Percentiles rank a stretch among this genome's conserved stretches.
Conservation (phyloP, 2,113 vertebrate species). For the Merops nubicus region DNA sequence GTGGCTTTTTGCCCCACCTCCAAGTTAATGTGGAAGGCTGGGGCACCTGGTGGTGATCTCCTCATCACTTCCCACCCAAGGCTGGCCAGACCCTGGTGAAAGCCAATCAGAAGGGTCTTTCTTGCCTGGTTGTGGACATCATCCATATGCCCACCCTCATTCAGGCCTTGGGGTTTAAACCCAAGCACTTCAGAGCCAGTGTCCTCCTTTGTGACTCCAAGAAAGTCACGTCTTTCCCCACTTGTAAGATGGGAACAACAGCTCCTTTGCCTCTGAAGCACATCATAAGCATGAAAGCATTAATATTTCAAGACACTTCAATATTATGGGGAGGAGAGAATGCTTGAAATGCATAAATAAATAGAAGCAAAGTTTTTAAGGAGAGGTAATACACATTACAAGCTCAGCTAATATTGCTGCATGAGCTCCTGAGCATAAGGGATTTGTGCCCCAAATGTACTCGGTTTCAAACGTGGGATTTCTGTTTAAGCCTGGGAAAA, state of each 20-base stretch:
- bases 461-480: neutral
- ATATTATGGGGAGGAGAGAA: neutral
- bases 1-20: no score
- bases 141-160: no score
- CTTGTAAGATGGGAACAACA: neutral
- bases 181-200: no score
- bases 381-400: neutral
- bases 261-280: neutral
- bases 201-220: neutral
- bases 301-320: neutral
- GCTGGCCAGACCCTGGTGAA: no score
- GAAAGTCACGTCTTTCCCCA: neutral
- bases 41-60: no score
- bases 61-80: no score
- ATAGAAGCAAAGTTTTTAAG: neutral
- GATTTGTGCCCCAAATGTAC: neutral
- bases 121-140: no score
- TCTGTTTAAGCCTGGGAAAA: conserved; percentile 1
- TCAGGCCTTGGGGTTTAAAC: no score
- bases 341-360: neutral
- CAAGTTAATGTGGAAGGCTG: no score
- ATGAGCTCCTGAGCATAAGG: neutral
- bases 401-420: neutral
- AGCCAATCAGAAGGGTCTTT: no score
- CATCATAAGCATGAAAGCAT: neutral